phyloP scores from a whole-genome alignment of 2,113 vertebrate genomes.

The Craseonycteris thonglongyai region DNA sequence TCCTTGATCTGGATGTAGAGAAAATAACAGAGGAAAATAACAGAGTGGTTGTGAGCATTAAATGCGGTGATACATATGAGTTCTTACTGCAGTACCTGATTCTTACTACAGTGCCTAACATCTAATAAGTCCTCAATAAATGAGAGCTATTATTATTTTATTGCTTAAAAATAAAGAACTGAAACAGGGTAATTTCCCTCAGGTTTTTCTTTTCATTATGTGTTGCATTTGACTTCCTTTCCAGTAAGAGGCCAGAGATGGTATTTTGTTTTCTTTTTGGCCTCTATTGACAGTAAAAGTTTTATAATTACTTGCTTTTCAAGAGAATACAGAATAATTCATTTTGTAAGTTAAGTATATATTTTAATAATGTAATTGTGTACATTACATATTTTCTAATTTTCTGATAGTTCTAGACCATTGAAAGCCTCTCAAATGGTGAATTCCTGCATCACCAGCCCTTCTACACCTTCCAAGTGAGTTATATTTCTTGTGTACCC shows the following conservation, averaged over 20 bases:
- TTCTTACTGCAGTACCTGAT: not conserved
- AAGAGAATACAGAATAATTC: slow-evolving; percentile 25
- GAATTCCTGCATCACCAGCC: slow-evolving; percentile 85
- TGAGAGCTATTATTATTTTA: slow-evolving; percentile 46
- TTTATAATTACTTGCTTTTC: slow-evolving; percentile 31
- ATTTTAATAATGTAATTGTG: slow-evolving; percentile 58
- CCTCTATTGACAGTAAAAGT: slow-evolving; percentile 11
- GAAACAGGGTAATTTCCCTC: not conserved
- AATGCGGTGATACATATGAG: not conserved
- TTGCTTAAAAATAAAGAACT: slow-evolving; percentile 41
- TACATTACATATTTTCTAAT: slow-evolving; percentile 69
- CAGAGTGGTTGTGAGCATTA: not conserved
- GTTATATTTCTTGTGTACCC: slow-evolving; percentile 67
- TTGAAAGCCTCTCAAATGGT: slow-evolving; percentile 91
- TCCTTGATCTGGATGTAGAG: not conserved
- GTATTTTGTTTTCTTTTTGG: slow-evolving; percentile 46
- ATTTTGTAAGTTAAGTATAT: slow-evolving; percentile 63
- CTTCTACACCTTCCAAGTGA: slow-evolving; percentile 87
- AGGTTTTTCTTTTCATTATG: slow-evolving; percentile 18
- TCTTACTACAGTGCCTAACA: not conserved
- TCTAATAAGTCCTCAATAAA: slow-evolving; percentile 57
- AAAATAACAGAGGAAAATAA: not conserved
- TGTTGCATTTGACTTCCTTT: slow-evolving; percentile 32
- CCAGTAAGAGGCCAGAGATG: not conserved
- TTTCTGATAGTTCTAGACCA: slow-evolving; percentile 87